phyloP scores from a whole-genome alignment of 1,140 invertebrate species.

The Bradysia coprophila region DNA sequence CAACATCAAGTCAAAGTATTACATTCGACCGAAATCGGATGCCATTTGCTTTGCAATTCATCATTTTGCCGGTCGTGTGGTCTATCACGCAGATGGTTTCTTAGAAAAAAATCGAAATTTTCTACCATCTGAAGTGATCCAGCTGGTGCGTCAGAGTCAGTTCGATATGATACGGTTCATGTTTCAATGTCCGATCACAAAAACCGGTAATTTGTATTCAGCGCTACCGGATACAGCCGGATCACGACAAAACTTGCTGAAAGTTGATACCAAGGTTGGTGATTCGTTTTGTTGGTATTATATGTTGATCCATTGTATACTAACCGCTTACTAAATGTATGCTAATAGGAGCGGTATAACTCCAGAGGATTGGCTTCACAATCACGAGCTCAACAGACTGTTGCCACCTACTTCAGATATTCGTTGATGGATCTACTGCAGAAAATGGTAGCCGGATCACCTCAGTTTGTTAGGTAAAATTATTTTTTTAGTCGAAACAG shows the following conservation, averaged over 20 bases:
- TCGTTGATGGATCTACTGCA: conserved; percentile 70
- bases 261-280: conserved; percentile 22
- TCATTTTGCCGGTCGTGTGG: conserved; percentile 59
- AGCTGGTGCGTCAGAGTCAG: conserved; percentile 51
- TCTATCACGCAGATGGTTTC: conserved; percentile 60
- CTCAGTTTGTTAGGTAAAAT: conserved; percentile 71
- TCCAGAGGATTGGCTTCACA: conserved; percentile 54
- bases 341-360: conserved; percentile 25
- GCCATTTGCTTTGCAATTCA: conserved; percentile 52
- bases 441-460: conserved; percentile 60
- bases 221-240: conserved; percentile 30
- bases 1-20: conserved; percentile 58
- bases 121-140: conserved; percentile 58
- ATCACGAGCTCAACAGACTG: conserved; percentile 65
- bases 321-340: no score
- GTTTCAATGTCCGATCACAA: conserved; percentile 66
- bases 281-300: not conserved
- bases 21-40: conserved; percentile 57
- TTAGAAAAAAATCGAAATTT: conserved; percentile 73
- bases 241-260: conserved; percentile 21
- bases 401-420: conserved; percentile 67
- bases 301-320: not conserved
- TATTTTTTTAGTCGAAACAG: no score
- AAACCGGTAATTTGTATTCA: conserved; percentile 55
- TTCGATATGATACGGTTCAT: conserved; percentile 53